phyloP scores from a whole-genome alignment of 2,888 invertebrate genomes.

The Athrips mouffetella region DNA sequence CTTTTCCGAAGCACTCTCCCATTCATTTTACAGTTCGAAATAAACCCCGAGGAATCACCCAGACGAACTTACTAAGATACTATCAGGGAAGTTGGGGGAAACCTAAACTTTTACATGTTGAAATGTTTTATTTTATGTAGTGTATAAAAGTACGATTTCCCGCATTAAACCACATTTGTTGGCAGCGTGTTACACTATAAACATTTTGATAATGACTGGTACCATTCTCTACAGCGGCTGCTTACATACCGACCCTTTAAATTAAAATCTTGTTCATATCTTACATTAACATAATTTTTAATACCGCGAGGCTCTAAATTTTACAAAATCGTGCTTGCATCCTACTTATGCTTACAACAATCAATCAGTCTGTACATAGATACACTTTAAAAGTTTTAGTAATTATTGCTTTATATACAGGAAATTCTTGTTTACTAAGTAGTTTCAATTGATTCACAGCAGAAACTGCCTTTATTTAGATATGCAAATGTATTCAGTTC shows the following conservation, averaged over 20 bases:
- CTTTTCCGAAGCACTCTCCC: slow-evolving; percentile 1
- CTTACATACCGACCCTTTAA: slow-evolving; percentile 5
- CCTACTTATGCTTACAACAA: background rate
- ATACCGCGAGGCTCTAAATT: background rate
- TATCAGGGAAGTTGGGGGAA: background rate
- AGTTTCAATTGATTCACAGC: background rate
- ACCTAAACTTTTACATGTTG: slow-evolving; percentile 6
- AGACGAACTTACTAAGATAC: slow-evolving; percentile 10
- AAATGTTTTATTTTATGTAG: slow-evolving; percentile 6
- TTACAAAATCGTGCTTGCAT: background rate
- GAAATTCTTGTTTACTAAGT: background rate
- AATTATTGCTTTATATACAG: background rate
- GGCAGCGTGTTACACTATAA: slow-evolving; percentile 11
- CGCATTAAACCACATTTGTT: slow-evolving; percentile 8
- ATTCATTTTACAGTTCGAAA: slow-evolving; percentile 1
- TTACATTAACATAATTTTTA: slow-evolving; percentile 3
- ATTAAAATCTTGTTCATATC: slow-evolving; percentile 1
- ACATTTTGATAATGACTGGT: slow-evolving; percentile 14
- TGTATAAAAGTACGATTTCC: slow-evolving; percentile 3
- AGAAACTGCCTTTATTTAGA: background rate
- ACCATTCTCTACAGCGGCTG: slow-evolving; percentile 5
- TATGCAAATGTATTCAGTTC: background rate
- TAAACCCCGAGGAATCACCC: slow-evolving; percentile 5
- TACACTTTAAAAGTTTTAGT: background rate
- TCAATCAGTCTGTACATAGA: background rate